Base-by-base conservation (phyloP, 2,113 vertebrate species). In the Cynocephalus volans region DNA sequence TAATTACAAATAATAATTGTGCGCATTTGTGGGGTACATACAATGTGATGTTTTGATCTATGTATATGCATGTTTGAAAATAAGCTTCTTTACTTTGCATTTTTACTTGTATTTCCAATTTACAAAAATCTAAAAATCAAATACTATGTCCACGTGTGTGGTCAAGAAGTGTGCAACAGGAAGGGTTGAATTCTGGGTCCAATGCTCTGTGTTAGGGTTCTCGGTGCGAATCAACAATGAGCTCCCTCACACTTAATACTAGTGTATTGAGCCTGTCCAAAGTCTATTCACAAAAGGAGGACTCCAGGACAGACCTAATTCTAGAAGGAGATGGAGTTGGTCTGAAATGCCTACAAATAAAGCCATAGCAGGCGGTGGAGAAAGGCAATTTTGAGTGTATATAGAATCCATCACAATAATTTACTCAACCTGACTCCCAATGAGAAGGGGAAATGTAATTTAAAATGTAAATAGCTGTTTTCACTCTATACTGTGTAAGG, bases 381-480 rank as follows among this genome's bases (percentile, higher is more conserved):
- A 92, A 89, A 83, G 52, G 62, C 21, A 75, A 60, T 70, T 84
- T 85, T 50, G 48, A 62, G 11, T 88, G 62, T 65, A 48, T 58
- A 36, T 60, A 82, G 77, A 94, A 28, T 87, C 69, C 36, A 90
- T 94, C 41, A 64, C 24, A 72, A 33, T 56, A 72, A 77, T 82
- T 95, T 58, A 73, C 5, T 41, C 58, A 90, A 36, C 41, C 54
- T 48, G 19, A 69, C 28, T 45, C 41, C 26, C 75, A n/a, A 0
- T 36, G 80, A 82, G 76, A 95, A 33, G 1, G 65, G 10, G 50
- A 79, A 1, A 24, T 45, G n/a, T 58, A 41, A 86, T 77, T 69
- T 58, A 48, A 92, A 86, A 75, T 65, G 52, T 73, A 72, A 95
- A 80, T 64, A 87, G 83, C 11, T 50, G 19, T 69, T 80, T 94